Evolutionary conservation across 2,113 vertebrate genomes (phyloP).

Genomic region (Caranx ignobilis): DNA sequence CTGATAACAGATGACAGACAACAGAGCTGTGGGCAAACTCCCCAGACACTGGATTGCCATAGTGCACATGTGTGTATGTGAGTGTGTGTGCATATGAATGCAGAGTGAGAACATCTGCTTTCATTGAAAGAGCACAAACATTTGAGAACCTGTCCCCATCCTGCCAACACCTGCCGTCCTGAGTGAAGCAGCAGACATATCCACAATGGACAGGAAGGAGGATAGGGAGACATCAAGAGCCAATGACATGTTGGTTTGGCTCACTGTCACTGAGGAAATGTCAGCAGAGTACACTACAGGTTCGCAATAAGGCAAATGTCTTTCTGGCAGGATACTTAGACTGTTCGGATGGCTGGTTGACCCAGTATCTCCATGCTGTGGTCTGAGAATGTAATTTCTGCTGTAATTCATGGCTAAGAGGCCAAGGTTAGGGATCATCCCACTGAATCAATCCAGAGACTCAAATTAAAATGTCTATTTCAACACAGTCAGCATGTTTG

Average conservation of each 20-base stretch:
- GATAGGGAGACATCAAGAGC: slow-evolving; percentile 71
- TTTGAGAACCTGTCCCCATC: slow-evolving; percentile 70
- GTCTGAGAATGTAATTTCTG: slow-evolving; percentile 45
- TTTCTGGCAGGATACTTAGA: slow-evolving; percentile 28
- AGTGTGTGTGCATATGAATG: slow-evolving; percentile 14
- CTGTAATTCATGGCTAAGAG: slow-evolving; percentile 44
- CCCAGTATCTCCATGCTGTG: slow-evolving; percentile 49
- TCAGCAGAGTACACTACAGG: slow-evolving; percentile 58
- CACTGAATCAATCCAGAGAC: slow-evolving; percentile 16
- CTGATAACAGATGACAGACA: slow-evolving; percentile 78
- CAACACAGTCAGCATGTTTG: slow-evolving; percentile 16
- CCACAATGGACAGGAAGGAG: slow-evolving; percentile 63
- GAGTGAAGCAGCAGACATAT: slow-evolving; percentile 63
- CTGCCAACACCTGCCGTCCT: slow-evolving; percentile 78
- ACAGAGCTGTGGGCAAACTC: slow-evolving; percentile 53
- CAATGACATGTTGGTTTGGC: slow-evolving; percentile 74
- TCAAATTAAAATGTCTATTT: slow-evolving; percentile 43
- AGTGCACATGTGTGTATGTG: slow-evolving; percentile 24
- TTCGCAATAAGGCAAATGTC: slow-evolving; percentile 39
- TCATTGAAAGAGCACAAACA: slow-evolving; percentile 63
- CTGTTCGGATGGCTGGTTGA: slow-evolving; percentile 54
- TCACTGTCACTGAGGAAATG: slow-evolving; percentile 74
- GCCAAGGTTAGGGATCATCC: slow-evolving; percentile 33
- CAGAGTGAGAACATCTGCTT: slow-evolving; percentile 57
- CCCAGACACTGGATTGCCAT: slow-evolving; percentile 46